Conservation (phyloP, 2,797 vertebrate species). For the Salmo trutta region DNA sequence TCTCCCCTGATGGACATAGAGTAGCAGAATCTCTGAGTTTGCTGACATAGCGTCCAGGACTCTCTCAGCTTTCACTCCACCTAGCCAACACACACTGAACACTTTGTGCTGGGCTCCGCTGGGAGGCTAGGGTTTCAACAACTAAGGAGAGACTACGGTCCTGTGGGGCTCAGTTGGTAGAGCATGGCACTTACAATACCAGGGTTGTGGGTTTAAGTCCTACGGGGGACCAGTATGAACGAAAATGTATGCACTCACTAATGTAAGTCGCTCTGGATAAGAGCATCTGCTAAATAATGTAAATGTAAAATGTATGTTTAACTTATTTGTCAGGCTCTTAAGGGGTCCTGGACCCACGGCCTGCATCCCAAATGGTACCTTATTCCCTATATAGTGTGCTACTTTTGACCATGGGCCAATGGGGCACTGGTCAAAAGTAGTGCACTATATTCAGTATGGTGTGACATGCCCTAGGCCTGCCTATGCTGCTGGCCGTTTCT, state of each 20-base stretch:
- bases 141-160: background rate
- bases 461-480: background rate
- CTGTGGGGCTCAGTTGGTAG: background rate
- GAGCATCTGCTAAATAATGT: no score
- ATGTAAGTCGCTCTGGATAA: no score
- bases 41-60: background rate
- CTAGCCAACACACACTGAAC: background rate
- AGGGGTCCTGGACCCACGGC: background rate
- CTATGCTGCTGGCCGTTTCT: background rate
- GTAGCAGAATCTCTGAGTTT: background rate
- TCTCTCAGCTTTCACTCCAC: conserved; percentile 4
- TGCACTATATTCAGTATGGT: no score
- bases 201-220: no score
- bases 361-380: background rate
- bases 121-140: background rate
- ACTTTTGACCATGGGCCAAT: no score
- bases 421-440: no score
- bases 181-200: no score
- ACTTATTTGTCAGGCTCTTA: background rate
- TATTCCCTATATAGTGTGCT: background rate
- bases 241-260: no score
- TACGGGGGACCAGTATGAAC: no score
- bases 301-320: background rate
- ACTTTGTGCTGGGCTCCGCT: background rate
- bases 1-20: background rate